Base-by-base conservation (phyloP, 2,797 vertebrate species). In the Aythya fuligula region DNA sequence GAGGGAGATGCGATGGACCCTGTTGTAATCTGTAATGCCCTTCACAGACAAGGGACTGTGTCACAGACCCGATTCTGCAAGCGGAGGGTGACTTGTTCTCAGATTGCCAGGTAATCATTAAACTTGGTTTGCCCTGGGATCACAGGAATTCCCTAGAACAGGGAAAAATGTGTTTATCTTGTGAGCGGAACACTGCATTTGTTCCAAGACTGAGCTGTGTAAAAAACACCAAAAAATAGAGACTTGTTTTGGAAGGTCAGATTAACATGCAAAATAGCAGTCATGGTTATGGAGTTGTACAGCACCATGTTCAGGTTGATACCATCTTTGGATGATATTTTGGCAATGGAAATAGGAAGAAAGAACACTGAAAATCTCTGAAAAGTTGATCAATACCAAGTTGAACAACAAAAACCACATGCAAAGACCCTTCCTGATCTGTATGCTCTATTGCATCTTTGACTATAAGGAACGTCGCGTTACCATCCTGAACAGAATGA, bases 1-100 rank as follows among this genome's bases (percentile, higher is more conserved):
- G 64, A 70, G 56, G 22, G 21, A 13, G 45, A 8, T 8, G 15
- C 0, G 6, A 39, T 57, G 32, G 56, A 6, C 34, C 19, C 0
- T 0, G 53, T 34, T 58, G 21, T 13, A 2, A 3, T 27, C 27
- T 11, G 13, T 39, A 38, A 8, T 43, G 27, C 5, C 66, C 6
- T 36, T 53, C 1, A 2, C 1, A 3, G 24, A 34, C 38, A 53
- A 64, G 5, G 24, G 32, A 12, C 25, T 2, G 2, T 0, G 2
- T 12, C 66, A 49, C 17, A 28, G 22, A 43, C 21, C 32, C 1
- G 3, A 2, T 19, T 47, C 57, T 71, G 41, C 70, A 39, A 41
- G 2, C 11, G 32, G 9, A 1, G 4, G 15, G 36, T 27, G 12
- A 3, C n/a, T 54, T 8, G 3, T 61, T 27, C 47, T 51, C 45